These are phyloP conservation scores for Cristatella mucedo DNA, from an alignment of 2,888 invertebrate genomes.

Conservation along the genomic window DNA sequence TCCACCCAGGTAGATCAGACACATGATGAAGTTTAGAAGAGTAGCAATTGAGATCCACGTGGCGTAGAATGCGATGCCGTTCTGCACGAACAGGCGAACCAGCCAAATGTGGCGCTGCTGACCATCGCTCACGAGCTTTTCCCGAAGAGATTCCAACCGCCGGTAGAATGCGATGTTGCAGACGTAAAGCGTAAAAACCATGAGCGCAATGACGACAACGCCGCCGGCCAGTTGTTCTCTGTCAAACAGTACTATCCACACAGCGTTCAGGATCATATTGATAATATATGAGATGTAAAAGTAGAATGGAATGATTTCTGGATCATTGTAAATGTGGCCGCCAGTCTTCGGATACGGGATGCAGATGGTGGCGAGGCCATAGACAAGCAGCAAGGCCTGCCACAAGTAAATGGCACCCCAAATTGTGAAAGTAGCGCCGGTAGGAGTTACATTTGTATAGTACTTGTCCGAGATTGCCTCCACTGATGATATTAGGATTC, in stretches of 20 bases:
- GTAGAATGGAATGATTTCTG: slow-evolving; percentile 18
- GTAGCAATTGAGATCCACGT: slow-evolving; percentile 28
- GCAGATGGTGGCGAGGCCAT: slow-evolving; percentile 20
- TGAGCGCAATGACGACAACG: slow-evolving; percentile 16
- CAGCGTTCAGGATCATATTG: slow-evolving; percentile 20
- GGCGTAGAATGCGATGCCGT: slow-evolving; percentile 29
- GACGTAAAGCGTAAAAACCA: slow-evolving; percentile 19
- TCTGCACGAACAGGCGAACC: slow-evolving; percentile 23
- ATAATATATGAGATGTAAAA: slow-evolving; percentile 18
- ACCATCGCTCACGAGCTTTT: slow-evolving; percentile 16
- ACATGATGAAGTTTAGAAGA: slow-evolving; percentile 25
- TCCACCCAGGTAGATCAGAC: slow-evolving; percentile 16
- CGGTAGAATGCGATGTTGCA: slow-evolving; percentile 19
- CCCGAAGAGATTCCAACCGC: slow-evolving; percentile 16
- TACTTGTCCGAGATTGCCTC: slow-evolving; percentile 22
- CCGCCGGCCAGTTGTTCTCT: slow-evolving; percentile 19
- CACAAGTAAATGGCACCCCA: slow-evolving; percentile 27
- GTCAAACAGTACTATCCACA: slow-evolving; percentile 27
- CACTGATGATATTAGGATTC: too few species aligned
- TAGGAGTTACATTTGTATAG: slow-evolving; percentile 22
- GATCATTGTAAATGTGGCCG: too few species aligned
- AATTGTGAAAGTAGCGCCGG: slow-evolving; percentile 28
- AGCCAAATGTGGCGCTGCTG: slow-evolving; percentile 23
- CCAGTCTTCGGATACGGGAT: too few species aligned
- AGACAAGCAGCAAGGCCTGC: slow-evolving; percentile 24